phyloP scores from a whole-genome alignment of 2,113 vertebrate species.

The Loxodonta africana region DNA sequence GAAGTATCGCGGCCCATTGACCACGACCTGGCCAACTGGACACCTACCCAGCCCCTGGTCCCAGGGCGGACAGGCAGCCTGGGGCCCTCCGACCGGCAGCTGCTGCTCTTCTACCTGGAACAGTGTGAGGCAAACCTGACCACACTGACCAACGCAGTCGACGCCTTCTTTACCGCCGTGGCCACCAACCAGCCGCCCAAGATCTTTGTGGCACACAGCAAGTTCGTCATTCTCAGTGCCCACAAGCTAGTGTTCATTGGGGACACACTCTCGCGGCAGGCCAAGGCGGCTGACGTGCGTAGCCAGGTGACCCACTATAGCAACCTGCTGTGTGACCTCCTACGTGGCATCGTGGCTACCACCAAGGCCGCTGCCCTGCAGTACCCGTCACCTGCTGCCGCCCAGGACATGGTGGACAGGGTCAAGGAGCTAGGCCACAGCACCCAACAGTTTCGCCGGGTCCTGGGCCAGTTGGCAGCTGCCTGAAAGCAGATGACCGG shows the following conservation, averaged over 20 bases:
- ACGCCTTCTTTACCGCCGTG: conserved; percentile 95
- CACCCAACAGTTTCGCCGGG: conserved; percentile 96
- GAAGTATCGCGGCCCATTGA: conserved; percentile 96
- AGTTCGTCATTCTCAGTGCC: conserved; percentile 98
- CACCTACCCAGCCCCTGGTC: conserved; percentile 89
- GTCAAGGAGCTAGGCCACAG: conserved; percentile 95
- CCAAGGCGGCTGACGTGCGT: conserved; percentile 94
- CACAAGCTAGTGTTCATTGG: conserved; percentile 99
- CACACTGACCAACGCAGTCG: conserved; percentile 95
- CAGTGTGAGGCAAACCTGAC: conserved; percentile 97
- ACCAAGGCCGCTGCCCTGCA: conserved; percentile 96
- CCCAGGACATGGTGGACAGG: conserved; percentile 96
- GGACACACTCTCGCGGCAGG: conserved; percentile 97
- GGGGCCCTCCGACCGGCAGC: conserved; percentile 93
- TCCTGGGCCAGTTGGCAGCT: conserved; percentile 94
- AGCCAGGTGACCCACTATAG: conserved; percentile 96
- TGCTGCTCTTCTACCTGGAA: conserved; percentile 98
- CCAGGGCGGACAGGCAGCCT: conserved; percentile 79
- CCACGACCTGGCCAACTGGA: conserved; percentile 96
- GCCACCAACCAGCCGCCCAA: conserved; percentile 97
- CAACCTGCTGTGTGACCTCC: conserved; percentile 97
- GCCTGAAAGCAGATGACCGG: conserved; percentile 87
- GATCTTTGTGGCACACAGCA: conserved; percentile 99
- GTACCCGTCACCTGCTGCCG: conserved; percentile 93
- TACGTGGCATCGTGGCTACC: conserved; percentile 97